These are phyloP conservation scores for Tragelaphus imberbis DNA, from an alignment of 2,113 vertebrate genomes.

Conservation along the genomic window DNA sequence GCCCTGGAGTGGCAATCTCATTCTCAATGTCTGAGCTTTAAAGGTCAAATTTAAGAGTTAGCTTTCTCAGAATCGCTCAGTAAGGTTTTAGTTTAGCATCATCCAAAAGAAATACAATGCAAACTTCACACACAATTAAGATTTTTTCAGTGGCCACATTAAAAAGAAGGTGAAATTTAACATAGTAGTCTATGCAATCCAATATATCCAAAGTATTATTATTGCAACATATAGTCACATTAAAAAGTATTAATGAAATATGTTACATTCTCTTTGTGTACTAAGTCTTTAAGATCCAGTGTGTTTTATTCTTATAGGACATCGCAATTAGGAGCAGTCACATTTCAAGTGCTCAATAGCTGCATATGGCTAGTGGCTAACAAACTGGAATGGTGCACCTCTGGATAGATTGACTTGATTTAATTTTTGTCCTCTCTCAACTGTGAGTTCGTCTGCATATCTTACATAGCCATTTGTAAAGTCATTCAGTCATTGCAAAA, in stretches of 20 bases:
- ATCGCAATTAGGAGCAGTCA: neutral
- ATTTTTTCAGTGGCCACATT: neutral
- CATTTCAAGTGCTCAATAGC: neutral
- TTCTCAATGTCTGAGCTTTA: neutral
- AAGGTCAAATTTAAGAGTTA: conserved; percentile 10
- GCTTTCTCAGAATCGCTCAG: neutral
- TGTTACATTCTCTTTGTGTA: neutral
- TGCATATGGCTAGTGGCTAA: neutral
- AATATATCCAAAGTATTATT: neutral
- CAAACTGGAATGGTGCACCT: neutral
- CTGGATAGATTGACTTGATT: neutral
- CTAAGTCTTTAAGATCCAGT: neutral
- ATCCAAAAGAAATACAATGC: neutral
- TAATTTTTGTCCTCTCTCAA: neutral
- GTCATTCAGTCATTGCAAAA: neutral
- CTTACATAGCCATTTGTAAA: neutral
- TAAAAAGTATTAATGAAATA: conserved; percentile 10
- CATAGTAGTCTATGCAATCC: neutral
- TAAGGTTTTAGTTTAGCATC: conserved; percentile 1
- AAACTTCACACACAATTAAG: neutral
- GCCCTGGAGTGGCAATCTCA: neutral
- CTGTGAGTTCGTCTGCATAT: neutral
- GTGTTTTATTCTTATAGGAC: neutral
- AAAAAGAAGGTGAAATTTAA: neutral
- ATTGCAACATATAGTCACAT: neutral